Evolutionary conservation across 2,888 invertebrate species (phyloP).

Genomic region (Parnassius glacialis): DNA sequence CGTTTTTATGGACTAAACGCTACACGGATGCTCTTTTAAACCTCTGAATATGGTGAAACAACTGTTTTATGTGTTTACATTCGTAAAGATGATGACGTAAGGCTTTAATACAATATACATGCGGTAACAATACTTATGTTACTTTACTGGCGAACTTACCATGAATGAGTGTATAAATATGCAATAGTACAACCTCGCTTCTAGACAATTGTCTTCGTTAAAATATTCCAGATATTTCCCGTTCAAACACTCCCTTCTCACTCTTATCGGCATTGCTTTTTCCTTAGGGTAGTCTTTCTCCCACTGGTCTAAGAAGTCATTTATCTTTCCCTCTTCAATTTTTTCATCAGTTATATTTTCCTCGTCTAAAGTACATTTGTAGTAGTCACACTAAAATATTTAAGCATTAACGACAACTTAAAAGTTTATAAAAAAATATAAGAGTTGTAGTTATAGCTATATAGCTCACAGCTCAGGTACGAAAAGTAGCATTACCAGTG

Average conservation of each 20-base stretch:
- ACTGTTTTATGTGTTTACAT: too few species aligned
- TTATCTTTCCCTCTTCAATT: constrained; percentile 34
- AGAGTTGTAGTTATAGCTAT: too few species aligned
- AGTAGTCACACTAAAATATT: constrained; percentile 35
- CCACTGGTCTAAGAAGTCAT: constrained; percentile 28
- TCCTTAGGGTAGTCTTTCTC: constrained; percentile 31
- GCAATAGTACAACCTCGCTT: constrained; percentile 37
- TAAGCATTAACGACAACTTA: too few species aligned
- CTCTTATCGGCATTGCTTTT: constrained; percentile 28
- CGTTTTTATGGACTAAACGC: too few species aligned
- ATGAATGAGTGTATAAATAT: constrained; percentile 32
- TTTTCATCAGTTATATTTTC: constrained; percentile 32
- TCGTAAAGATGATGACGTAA: too few species aligned
- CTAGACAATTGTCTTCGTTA: constrained; percentile 34
- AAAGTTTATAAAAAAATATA: too few species aligned
- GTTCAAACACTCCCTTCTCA: constrained; percentile 33
- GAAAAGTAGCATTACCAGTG: too few species aligned
- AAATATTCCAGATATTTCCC: constrained; percentile 35
- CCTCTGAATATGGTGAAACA: too few species aligned
- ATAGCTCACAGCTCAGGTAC: too few species aligned
- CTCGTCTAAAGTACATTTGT: constrained; percentile 36
- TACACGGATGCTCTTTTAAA: too few species aligned
- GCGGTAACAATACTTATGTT: too few species aligned
- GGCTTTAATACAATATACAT: too few species aligned
- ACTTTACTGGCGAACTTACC: constrained; percentile 30